phyloP scores from a whole-genome alignment of 2,888 invertebrate species.

The Vandiemenella viatica region DNA sequence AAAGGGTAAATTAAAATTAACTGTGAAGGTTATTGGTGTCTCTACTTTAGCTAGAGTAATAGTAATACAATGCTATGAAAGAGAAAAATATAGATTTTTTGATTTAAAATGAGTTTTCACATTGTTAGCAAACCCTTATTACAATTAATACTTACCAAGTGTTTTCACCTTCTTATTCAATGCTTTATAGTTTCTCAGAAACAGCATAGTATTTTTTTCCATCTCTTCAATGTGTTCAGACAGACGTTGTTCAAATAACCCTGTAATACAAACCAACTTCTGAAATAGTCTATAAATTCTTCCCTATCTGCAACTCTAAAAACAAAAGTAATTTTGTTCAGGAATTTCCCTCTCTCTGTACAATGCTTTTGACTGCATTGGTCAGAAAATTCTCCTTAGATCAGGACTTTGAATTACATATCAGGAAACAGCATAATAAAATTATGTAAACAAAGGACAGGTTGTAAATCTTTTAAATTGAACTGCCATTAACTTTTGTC shows the following conservation, averaged over 20 bases:
- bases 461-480: too few species aligned
- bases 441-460: too few species aligned
- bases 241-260: slow-evolving; percentile 26
- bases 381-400: too few species aligned
- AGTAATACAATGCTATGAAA: background rate
- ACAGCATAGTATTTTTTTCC: slow-evolving; percentile 15
- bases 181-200: slow-evolving; percentile 19
- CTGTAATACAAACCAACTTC: slow-evolving; percentile 18
- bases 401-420: too few species aligned
- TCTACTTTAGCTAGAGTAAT: background rate
- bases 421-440: too few species aligned
- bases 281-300: too few species aligned
- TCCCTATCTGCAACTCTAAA: too few species aligned
- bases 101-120: slow-evolving; percentile 1
- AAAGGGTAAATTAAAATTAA: too few species aligned
- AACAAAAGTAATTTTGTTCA: background rate
- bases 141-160: slow-evolving; percentile 15
- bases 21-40: too few species aligned
- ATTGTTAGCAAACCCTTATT: background rate
- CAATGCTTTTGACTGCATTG: background rate
- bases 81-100: slow-evolving; percentile 3
- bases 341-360: background rate
- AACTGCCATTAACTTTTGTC: too few species aligned
- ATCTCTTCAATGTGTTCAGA: slow-evolving; percentile 24
- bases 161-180: slow-evolving; percentile 23